phyloP scores from a whole-genome alignment of 2,888 invertebrate genomes.

The Trachelus iudaicus region DNA sequence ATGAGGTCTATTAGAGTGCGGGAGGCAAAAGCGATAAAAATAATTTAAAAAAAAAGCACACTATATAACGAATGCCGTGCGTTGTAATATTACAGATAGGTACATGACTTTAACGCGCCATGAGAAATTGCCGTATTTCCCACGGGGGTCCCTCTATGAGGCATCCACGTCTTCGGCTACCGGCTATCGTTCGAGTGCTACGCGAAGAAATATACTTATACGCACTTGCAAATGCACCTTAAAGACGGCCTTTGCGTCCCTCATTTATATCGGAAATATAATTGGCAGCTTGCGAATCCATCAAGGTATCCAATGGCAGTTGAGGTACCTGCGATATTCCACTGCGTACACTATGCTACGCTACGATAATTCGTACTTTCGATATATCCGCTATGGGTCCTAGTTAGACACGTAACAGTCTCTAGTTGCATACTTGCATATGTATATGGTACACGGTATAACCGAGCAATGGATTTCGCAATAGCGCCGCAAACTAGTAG shows the following conservation, averaged over 20 bases:
- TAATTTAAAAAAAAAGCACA: neutral
- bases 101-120: conserved; percentile 13
- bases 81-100: conserved; percentile 18
- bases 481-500: neutral
- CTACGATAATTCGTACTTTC: neutral
- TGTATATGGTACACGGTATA: neutral
- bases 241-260: neutral
- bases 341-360: neutral
- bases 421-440: neutral
- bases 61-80: conserved; percentile 14
- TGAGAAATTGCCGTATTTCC: conserved; percentile 20
- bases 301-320: conserved; percentile 38
- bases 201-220: conserved; percentile 4
- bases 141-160: conserved; percentile 2
- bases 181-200: neutral
- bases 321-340: conserved; percentile 27
- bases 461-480: neutral
- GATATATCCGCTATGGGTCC: neutral
- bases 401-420: neutral
- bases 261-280: conserved; percentile 32
- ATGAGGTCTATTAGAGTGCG: conserved; percentile 16
- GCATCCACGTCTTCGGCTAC: neutral
- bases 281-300: conserved; percentile 45
- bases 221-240: conserved; percentile 13
- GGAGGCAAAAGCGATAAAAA: conserved; percentile 2